phyloP scores from a whole-genome alignment of 92 coral and sea anemone genomes.

The Scolanthus callimorphus region DNA sequence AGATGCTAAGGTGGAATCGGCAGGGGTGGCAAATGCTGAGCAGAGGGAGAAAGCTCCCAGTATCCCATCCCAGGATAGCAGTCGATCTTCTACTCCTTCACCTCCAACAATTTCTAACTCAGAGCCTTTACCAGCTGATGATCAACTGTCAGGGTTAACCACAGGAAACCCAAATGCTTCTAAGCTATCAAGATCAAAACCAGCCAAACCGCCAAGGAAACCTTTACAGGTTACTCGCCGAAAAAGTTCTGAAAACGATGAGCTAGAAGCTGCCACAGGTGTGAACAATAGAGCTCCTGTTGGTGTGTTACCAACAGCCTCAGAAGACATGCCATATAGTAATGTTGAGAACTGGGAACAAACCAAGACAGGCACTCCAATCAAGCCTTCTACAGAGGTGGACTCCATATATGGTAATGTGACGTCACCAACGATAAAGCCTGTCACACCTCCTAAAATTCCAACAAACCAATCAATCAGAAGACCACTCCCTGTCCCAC shows the following conservation, averaged over 20 bases:
- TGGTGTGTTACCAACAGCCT: background rate
- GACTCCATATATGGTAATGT: slow-evolving; percentile 5
- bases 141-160: no score
- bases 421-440: background rate
- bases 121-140: no score
- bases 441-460: slow-evolving; percentile 6
- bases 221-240: background rate
- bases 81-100: background rate
- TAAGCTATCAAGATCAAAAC: slow-evolving; percentile 1
- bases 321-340: background rate
- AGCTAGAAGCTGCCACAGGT: background rate
- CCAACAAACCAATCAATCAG: slow-evolving; percentile 6
- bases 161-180: background rate
- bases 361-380: no score
- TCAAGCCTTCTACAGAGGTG: background rate
- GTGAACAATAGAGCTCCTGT: background rate
- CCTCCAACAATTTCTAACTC: background rate
- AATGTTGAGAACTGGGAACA: no score
- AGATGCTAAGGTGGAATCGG: slow-evolving; percentile 3
- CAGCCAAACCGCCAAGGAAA: slow-evolving; percentile 30
- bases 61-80: background rate
- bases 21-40: slow-evolving; percentile 8
- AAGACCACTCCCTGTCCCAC: slow-evolving; percentile 14
- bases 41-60: background rate
- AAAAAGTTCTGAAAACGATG: background rate